Base-by-base conservation (phyloP, 2,888 invertebrate genomes). In the Buathra laborator region DNA sequence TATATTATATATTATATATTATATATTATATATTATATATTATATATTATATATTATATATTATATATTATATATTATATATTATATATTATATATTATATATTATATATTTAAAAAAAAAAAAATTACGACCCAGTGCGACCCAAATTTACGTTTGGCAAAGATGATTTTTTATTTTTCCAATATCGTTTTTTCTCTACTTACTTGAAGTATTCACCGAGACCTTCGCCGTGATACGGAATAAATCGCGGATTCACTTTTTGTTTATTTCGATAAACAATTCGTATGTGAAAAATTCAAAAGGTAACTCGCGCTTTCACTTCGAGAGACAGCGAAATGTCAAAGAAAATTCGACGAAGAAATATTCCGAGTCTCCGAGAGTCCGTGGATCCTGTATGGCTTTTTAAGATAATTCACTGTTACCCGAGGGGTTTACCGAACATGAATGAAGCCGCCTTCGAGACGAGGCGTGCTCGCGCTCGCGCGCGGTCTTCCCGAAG, bases 401-500 rank as follows among this genome's bases (percentile, higher is more conserved):
- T 62, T 75, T 78, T 74, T 32, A 12, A 24, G 44, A 64, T 76
- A 86, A 66, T 79, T 68, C 66, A 67, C 68, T 81, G 87, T 81
- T 86, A 85, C 68, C 85, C 43, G 81, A 75, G 83, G 85, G 87
- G 80, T 85, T 79, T 68, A 77, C 87, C 82, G 87, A 81, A 88
- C 88, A 90, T 90, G 90, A 91, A 90, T 90, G 89, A 88, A 90
- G 83, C 81, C 77, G 75, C 64, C 76, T 79, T 64, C 37, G 76
- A 86, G 87, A 75, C 86, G 79, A 80, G 82, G 85, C 82, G 79
- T 77, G 81, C 85, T 75, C 70, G 76, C 79, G 67, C 59, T 85
- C 82, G 81, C 77, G 81, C 85, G 72, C 72, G 76, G 78, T 64
- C 59, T 86, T 83, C 77, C 83, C 89, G 87, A 86, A 85, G 83